Evolutionary conservation across 2,113 vertebrate species (phyloP).

Genomic region (Hyaena hyaena): DNA sequence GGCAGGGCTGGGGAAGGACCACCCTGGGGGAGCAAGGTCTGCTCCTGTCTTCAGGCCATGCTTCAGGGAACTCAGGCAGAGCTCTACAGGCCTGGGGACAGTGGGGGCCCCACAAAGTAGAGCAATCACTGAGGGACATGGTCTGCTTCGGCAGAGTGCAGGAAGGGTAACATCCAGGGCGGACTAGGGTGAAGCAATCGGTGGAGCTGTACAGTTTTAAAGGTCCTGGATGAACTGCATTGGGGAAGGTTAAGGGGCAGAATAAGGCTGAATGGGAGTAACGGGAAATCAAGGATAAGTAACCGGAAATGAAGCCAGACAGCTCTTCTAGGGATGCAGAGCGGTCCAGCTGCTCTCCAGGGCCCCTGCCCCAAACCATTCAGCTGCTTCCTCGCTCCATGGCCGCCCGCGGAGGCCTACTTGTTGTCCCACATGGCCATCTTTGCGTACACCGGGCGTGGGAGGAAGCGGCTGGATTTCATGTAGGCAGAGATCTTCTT

Average conservation of each 20-base stretch:
- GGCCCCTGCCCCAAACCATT: too few species aligned
- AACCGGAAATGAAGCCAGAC: background rate
- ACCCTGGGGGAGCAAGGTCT: background rate
- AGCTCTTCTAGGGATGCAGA: background rate
- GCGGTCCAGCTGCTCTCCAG: background rate
- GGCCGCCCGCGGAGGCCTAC: background rate
- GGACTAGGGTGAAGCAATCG: too few species aligned
- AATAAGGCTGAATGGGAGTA: too few species aligned
- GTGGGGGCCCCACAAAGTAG: background rate
- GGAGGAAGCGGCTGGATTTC: conserved; percentile 86
- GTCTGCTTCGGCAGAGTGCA: background rate
- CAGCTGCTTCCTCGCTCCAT: background rate
- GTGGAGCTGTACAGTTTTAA: too few species aligned
- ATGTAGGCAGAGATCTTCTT: conserved; percentile 92
- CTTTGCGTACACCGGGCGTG: conserved; percentile 79
- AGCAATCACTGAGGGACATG: background rate
- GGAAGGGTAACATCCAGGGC: too few species aligned
- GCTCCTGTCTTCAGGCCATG: background rate
- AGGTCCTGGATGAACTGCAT: too few species aligned
- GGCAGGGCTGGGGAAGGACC: background rate
- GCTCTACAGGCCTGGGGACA: background rate
- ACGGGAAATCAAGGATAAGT: too few species aligned
- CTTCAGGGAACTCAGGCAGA: too few species aligned
- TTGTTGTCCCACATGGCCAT: conserved; percentile 82
- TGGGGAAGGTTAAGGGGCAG: too few species aligned